Evolutionary conservation across 2,113 vertebrate genomes (phyloP).

Genomic region (Phaethornis superciliosus): DNA sequence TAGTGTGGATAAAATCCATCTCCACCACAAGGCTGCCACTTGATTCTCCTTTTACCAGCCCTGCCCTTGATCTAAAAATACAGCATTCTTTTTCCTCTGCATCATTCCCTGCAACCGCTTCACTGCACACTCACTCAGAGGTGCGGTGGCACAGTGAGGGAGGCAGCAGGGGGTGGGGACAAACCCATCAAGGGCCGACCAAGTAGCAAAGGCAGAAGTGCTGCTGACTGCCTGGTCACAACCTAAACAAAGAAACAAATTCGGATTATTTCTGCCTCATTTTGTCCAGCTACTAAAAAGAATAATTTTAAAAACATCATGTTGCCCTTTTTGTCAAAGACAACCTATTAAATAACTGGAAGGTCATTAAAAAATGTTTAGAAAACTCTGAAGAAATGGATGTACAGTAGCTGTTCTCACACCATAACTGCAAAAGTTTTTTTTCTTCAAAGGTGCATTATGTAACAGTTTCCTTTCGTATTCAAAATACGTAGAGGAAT

Average conservation of each 20-base stretch:
- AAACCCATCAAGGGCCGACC: neutral
- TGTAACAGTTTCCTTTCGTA: neutral
- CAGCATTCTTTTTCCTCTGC: neutral
- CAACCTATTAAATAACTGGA: neutral
- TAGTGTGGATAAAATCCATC: neutral
- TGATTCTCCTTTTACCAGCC: neutral
- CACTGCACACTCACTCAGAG: neutral
- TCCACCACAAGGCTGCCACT: neutral
- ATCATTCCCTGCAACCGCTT: neutral
- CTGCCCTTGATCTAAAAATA: neutral
- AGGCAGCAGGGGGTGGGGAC: neutral
- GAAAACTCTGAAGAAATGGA: neutral
- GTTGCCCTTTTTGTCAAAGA: neutral
- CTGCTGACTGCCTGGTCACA: neutral
- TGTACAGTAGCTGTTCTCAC: neutral
- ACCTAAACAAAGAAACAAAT: neutral
- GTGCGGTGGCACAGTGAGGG: neutral
- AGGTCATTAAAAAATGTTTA: neutral
- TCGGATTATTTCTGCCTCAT: neutral
- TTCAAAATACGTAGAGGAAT: neutral
- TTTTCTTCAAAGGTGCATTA: neutral
- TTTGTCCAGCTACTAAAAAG: neutral
- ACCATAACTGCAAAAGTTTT: neutral
- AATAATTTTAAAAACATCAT: neutral
- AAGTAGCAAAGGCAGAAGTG: neutral